Base-by-base conservation (phyloP, 2,797 vertebrate species). In the Fistularia tabacaria region DNA sequence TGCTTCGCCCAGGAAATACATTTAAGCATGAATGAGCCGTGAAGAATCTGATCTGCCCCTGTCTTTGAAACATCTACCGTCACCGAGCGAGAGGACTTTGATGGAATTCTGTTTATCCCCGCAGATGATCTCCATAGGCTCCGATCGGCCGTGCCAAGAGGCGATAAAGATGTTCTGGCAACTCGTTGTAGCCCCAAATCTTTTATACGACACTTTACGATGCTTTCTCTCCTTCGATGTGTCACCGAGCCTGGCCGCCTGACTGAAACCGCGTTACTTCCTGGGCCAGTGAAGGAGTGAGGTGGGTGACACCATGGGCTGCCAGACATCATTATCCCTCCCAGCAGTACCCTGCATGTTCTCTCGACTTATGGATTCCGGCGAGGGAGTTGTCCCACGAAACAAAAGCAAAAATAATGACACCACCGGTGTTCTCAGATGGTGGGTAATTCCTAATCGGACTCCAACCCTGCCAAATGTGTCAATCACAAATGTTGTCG, bases 291-390 rank as follows among this genome's bases (percentile, higher is more conserved):
- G 25, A 64, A 77, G 54, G 59, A 38, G 13, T 64, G 64, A 74
- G 59, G 68, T 57, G 42, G 64, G 25, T 42, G 62, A 74, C 64
- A 68, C 66, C 67, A 62, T 71, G 49, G 56, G 74, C 72, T 79
- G 75, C 74, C 80, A 84, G 74, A 73, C 79, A 77, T 85, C 65
- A 85, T 87, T 85, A 85, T 87, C 75, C 81, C 73, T 63, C 76
- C 68, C 76, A 74, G 79, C 83, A 72, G 69, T 69, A 48, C 66
- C 46, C 51, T 43, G 51, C 66, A 51, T 1, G 7, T 60, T 47
- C 74, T 66, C 15, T 48, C 38, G 54, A 76, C 38, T 73, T 60
- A 64, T 48, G 54, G 62, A 62, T 80, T 79, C 42, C 55, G 46
- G 40, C 40, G 53, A 25, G 44, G 61, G 61, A 70, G 64, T 57